Conservation (phyloP, 2,113 vertebrate genomes). For the Thamnophis sirtalis region DNA sequence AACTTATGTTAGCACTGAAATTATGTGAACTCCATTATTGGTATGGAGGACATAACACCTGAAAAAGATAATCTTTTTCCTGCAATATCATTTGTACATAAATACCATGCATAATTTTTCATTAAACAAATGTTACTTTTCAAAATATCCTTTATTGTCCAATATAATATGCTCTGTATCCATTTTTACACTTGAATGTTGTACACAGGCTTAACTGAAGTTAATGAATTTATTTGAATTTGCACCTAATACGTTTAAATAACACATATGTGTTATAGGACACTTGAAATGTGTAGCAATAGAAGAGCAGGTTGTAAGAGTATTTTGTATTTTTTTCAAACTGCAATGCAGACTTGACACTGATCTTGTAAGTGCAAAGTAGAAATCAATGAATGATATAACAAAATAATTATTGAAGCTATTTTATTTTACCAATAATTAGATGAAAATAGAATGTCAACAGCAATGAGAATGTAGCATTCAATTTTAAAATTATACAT, state of each 20-base stretch:
- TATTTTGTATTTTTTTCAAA: conserved; percentile 36
- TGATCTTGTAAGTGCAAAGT: conserved; percentile 6
- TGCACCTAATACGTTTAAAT: not conserved
- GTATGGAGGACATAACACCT: conserved; percentile 44
- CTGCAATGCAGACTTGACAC: not conserved
- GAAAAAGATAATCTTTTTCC: conserved; percentile 35
- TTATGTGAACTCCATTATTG: conserved; percentile 6
- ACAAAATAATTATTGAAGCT: not conserved
- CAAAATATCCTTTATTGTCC: conserved; percentile 50
- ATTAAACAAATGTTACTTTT: conserved; percentile 43
- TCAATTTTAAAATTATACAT: conserved; percentile 23
- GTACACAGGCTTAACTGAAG: conserved; percentile 28
- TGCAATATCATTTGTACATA: conserved; percentile 57
- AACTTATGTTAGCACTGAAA: conserved; percentile 17
- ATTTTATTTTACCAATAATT: conserved; percentile 11
- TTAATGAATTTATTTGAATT: not conserved
- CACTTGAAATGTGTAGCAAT: not conserved
- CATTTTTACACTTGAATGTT: conserved; percentile 36
- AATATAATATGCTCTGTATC: conserved; percentile 46
- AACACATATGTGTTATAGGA: not conserved
- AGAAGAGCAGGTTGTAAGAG: conserved; percentile 36
- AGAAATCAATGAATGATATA: not conserved
- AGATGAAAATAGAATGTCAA: not conserved
- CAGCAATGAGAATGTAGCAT: not conserved
- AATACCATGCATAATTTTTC: conserved; percentile 58